Base-by-base conservation (phyloP, 2,888 invertebrate species). In the Lasius fuliginosus region DNA sequence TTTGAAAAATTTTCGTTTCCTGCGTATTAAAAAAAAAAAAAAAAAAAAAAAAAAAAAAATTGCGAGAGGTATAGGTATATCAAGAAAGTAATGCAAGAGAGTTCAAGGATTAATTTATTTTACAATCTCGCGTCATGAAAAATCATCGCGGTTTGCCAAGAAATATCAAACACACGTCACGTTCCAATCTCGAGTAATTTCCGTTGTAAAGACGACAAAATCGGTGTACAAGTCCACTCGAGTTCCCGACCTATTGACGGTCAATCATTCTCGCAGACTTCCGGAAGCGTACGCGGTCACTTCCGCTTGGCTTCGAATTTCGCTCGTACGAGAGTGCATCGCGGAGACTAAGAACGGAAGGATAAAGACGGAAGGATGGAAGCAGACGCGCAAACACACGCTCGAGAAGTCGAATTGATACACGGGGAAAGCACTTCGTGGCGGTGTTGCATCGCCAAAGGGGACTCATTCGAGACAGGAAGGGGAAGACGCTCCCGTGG, bases 291-390 rank as follows among this genome's bases (percentile, higher is more conserved):
- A 15, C 8, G 82, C 53, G 73, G 53, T 42, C 64, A 82, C 30
- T 82, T 82, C 82, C 82, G 77, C 12, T 65, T 12, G 36, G 77
- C 49, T 53, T 82, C 76, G 42, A 53, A 53, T 82, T 77, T 76
- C 82, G 64, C 62, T 23, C 27, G 3, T 23, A 79, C 49, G 73
- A 60, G 81, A 68, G 27, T 56, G 8, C 36, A n/a, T 40, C 23
- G 33, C 23, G 40, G 40, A 18, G 36, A 65, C 23, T 23, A 23
- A 23, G 23, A 23, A 15, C 23, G 42, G 36, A 40, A 40, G 53
- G 15, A 27, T 15, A 15, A 11, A 27, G 75, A 62, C 33, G 33
- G 9, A n/a, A 36, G 36, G 23, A 27, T 6, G 60, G 42, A 64
- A 12, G 9, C 62, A 9, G 60, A 33, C 33, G 56, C 12, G n/a